Percentiles rank a stretch among this genome's conserved stretches.
Conservation (phyloP, 2,797 vertebrate genomes). For the Aplochiton taeniatus region DNA sequence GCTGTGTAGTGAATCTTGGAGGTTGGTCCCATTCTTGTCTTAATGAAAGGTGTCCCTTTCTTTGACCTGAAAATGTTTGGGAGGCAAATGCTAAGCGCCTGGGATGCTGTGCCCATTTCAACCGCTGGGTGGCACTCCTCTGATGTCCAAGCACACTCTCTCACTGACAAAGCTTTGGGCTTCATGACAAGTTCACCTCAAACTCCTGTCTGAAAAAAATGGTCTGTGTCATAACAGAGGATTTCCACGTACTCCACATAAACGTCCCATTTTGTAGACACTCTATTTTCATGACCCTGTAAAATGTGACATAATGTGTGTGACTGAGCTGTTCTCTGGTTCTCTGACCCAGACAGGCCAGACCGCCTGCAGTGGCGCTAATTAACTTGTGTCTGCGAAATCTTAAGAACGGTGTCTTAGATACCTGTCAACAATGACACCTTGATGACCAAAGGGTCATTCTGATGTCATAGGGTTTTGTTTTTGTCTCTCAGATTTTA, state of each 20-base stretch:
- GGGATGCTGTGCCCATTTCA: slow-evolving; percentile 24
- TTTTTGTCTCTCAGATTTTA: neutral
- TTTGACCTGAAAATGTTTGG: slow-evolving; percentile 67
- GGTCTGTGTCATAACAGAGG: too few relatives aligned
- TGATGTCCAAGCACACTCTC: slow-evolving; percentile 62
- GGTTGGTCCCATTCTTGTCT: slow-evolving; percentile 32
- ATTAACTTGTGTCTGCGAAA: slow-evolving; percentile 19
- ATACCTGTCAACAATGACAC: slow-evolving; percentile 49
- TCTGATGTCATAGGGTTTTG: slow-evolving; percentile 13
- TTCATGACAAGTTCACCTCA: slow-evolving; percentile 51
- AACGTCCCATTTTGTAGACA: neutral
- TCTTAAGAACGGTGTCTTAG: slow-evolving; percentile 59
- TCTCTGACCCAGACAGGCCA: slow-evolving; percentile 36
- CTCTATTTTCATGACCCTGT: slow-evolving; percentile 5
- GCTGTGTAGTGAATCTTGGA: slow-evolving; percentile 56
- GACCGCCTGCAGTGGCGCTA: slow-evolving; percentile 33
- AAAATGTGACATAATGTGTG: slow-evolving; percentile 1
- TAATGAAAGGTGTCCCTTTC: slow-evolving; percentile 45
- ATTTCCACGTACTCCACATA: neutral
- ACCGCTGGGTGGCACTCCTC: slow-evolving; percentile 67
- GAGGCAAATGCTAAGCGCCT: slow-evolving; percentile 48
- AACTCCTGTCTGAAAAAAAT: too few relatives aligned
- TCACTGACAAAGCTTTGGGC: slow-evolving; percentile 55
- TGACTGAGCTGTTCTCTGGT: slow-evolving; percentile 24
- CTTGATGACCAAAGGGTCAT: slow-evolving; percentile 12